These are phyloP conservation scores for Megastigmus dorsalis DNA, from an alignment of 2,888 invertebrate species.

Conservation along the genomic window DNA sequence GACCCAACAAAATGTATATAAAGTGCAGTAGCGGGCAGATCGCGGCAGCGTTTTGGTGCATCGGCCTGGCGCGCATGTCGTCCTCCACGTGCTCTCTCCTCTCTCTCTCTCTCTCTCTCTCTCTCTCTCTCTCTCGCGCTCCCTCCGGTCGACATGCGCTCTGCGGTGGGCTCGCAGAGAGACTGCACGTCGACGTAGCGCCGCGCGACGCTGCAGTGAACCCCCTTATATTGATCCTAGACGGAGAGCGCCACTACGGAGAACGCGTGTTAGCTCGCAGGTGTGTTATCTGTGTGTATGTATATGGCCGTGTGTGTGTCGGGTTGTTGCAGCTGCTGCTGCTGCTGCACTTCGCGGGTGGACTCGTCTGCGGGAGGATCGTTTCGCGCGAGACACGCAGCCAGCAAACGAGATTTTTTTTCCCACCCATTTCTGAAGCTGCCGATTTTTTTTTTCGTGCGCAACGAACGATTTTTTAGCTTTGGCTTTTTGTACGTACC, in stretches of 20 bases:
- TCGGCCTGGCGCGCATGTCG: constrained; percentile 41
- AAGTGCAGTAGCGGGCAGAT: background rate
- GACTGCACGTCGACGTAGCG: background rate
- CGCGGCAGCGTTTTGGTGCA: constrained; percentile 22
- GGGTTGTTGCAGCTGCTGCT: background rate
- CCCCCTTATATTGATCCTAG: constrained; percentile 48
- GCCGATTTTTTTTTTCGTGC: too few relatives aligned
- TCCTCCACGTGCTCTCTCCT: constrained; percentile 37
- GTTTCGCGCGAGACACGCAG: too few relatives aligned
- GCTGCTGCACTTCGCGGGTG: constrained; percentile 31
- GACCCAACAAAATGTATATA: too few relatives aligned
- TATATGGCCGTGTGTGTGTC: too few relatives aligned
- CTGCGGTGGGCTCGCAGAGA: background rate
- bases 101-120: too few relatives aligned
- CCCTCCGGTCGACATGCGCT: constrained; percentile 25
- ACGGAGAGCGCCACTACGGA: constrained; percentile 11
- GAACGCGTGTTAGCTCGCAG: background rate
- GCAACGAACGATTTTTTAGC: too few relatives aligned
- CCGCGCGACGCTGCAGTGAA: constrained; percentile 36
- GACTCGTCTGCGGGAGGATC: constrained; percentile 47
- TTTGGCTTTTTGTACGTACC: too few relatives aligned
- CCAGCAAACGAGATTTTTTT: too few relatives aligned
- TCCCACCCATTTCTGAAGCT: too few relatives aligned
- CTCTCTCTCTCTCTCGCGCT: too few relatives aligned
- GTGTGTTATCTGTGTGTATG: too few relatives aligned